These are phyloP conservation scores for Sprattus sprattus DNA, from an alignment of 2,113 vertebrate genomes.

Conservation along the genomic window DNA sequence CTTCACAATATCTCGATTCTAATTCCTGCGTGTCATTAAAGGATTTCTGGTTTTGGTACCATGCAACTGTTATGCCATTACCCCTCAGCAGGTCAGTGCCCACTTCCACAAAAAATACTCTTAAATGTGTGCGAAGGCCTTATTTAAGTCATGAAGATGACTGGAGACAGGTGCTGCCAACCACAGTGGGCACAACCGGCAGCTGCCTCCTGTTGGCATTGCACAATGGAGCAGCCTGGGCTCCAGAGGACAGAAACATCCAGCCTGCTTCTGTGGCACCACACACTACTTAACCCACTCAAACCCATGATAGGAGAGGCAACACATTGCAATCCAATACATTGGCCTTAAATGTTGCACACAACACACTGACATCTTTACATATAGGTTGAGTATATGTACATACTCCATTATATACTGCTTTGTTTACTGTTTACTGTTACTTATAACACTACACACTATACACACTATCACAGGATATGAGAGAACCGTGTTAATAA, in stretches of 20 bases:
- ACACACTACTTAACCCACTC: neutral
- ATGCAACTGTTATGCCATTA: neutral
- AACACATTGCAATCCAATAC: too few species aligned
- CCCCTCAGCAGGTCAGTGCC: neutral
- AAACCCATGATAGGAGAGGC: too few species aligned
- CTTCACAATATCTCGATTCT: neutral
- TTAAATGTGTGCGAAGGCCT: neutral
- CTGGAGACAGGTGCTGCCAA: neutral
- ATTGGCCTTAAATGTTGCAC: too few species aligned
- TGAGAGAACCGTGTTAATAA: too few species aligned
- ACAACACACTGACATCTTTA: neutral
- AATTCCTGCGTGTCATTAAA: neutral
- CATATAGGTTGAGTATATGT: neutral
- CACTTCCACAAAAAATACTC: neutral
- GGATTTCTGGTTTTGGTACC: too few species aligned
- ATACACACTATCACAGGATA: too few species aligned
- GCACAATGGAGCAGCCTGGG: neutral
- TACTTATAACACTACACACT: too few species aligned
- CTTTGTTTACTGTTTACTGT: neutral
- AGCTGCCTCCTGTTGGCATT: neutral
- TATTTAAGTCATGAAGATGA: neutral
- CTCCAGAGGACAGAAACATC: neutral
- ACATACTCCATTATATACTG: neutral
- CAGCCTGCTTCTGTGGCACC: neutral
- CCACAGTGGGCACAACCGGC: neutral